Evolutionary conservation across 2,113 vertebrate species (phyloP).

Genomic region (Myotis davidii): DNA sequence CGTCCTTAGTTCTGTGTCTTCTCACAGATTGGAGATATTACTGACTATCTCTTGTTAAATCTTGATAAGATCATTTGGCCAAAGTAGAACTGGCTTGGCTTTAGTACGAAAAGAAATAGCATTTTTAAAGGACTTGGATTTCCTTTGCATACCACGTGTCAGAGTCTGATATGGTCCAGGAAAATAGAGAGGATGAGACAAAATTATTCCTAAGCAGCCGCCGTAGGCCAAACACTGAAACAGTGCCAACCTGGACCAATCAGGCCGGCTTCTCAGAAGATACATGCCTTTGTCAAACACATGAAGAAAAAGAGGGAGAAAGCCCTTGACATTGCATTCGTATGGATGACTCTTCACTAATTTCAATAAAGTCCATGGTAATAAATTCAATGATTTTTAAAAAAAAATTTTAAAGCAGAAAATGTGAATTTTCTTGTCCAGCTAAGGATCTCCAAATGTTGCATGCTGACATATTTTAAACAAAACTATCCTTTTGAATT

Average conservation of each 20-base stretch:
- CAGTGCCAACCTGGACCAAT: constrained; percentile 75
- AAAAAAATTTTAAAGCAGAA: constrained; percentile 27
- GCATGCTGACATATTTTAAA: constrained; percentile 62
- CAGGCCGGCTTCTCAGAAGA: constrained; percentile 71
- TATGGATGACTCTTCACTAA: constrained; percentile 53
- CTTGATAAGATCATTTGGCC: constrained; percentile 76
- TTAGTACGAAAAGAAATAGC: constrained; percentile 68
- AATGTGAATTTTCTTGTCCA: constrained; percentile 63
- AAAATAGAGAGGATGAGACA: constrained; percentile 77
- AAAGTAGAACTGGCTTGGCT: constrained; percentile 71
- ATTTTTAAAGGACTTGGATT: constrained; percentile 76
- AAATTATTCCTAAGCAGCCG: constrained; percentile 78
- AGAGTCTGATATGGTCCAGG: constrained; percentile 67
- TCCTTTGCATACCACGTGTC: constrained; percentile 73
- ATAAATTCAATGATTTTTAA: constrained; percentile 58
- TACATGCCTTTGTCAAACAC: constrained; percentile 70
- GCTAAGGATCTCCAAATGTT: constrained; percentile 55
- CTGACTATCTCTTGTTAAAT: constrained; percentile 74
- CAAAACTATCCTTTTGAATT: constrained; percentile 69
- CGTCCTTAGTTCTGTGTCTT: constrained; percentile 59
- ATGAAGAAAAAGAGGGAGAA: constrained; percentile 47
- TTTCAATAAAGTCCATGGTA: constrained; percentile 66
- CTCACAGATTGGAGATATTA: constrained; percentile 67
- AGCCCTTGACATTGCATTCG: constrained; percentile 61
- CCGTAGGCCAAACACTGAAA: constrained; percentile 80